A percentile compares a stretch with the other conserved stretches of the same genome.
Conservation (phyloP, 2,113 vertebrate genomes). For the Chiloscyllium plagiosum region DNA sequence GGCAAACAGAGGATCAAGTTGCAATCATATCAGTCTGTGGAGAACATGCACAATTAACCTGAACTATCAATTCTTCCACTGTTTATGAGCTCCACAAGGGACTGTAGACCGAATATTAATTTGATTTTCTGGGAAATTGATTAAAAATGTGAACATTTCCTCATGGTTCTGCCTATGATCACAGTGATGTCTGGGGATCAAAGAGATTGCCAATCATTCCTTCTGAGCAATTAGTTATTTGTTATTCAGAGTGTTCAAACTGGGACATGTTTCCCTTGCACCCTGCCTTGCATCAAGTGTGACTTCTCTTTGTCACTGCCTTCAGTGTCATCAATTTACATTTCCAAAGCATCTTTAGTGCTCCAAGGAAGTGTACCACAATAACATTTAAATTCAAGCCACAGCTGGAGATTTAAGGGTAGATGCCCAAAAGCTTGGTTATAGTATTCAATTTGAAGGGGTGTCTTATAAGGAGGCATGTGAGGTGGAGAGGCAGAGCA, state of each 20-base stretch:
- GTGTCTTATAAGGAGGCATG: no score
- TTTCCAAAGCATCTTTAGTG: neutral
- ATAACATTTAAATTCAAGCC: neutral
- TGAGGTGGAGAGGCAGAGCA: no score
- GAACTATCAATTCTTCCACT: neutral
- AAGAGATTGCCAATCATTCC: neutral
- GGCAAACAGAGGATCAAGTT: neutral
- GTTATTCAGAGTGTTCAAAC: neutral
- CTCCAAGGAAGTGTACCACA: neutral
- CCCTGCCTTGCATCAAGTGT: neutral
- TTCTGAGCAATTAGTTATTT: neutral
- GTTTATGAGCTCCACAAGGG: neutral
- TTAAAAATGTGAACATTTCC: neutral
- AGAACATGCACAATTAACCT: neutral
- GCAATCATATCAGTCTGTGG: neutral
- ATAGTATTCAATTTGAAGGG: no score
- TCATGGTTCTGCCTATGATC: neutral
- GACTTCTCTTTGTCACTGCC: no score
- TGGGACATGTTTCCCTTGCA: no score
- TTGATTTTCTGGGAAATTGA: neutral
- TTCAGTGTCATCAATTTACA: neutral
- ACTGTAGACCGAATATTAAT: neutral
- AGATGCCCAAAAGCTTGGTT: no score
- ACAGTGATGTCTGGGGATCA: neutral
- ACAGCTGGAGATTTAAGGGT: no score